Percentiles rank a stretch among this genome's conserved stretches.
phyloP scores from a whole-genome alignment of 2,888 invertebrate genomes.

The Plebejus melissa region DNA sequence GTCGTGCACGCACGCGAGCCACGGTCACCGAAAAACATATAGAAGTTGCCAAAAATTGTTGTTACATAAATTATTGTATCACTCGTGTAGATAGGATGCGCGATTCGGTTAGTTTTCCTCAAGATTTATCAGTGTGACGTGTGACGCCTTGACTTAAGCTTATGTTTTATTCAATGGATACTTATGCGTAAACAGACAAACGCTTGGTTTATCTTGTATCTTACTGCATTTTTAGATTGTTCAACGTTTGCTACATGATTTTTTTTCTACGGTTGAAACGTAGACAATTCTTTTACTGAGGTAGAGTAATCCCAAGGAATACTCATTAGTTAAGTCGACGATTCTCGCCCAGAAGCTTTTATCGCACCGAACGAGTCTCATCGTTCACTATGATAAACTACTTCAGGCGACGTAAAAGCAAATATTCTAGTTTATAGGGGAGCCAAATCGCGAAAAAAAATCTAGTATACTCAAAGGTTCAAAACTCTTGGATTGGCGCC shows the following conservation, averaged over 20 bases:
- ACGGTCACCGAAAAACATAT: background rate
- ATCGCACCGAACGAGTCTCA: background rate
- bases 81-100: background rate
- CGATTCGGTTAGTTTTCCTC: background rate
- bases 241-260: background rate
- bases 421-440: background rate
- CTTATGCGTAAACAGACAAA: background rate
- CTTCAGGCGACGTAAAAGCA: background rate
- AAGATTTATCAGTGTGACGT: background rate
- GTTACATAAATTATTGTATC: conserved; percentile 9
- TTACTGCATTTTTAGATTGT: conserved; percentile 11
- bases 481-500: background rate
- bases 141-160: background rate
- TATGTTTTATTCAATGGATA: conserved; percentile 7
- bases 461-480: background rate
- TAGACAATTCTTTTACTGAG: background rate
- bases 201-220: background rate
- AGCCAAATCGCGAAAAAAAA: background rate
- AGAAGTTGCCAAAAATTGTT: background rate
- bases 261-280: background rate
- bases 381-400: background rate
- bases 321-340: background rate
- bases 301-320: background rate
- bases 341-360: background rate
- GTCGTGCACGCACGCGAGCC: background rate